Base-by-base conservation (phyloP, 1,140 invertebrate species). In the Scaptodrosophila lebanonensis region DNA sequence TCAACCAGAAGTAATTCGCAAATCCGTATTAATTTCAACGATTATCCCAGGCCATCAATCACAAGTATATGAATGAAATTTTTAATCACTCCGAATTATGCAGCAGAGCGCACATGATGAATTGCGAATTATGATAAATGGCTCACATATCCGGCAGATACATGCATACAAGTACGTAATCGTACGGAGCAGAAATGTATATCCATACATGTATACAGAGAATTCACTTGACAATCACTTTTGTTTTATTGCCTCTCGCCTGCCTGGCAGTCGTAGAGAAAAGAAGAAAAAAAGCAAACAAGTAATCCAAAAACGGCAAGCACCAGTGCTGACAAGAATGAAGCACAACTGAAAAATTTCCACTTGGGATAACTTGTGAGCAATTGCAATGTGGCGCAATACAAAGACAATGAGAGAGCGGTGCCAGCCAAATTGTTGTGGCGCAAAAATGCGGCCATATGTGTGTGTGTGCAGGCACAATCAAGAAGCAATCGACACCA, bases 171-270 rank as follows among this genome's bases (percentile, higher is more conserved):
- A 35, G 42, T 35, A 11, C 16, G 13, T 38, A 8, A 20, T 11
- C 27, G 22, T 36, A 1, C 13, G 38, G 27, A 29, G 43, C 29
- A 40, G 17, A 38, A 36, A 29, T 47, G 30, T 38, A 27, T 43
- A 44, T 56, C 45, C 35, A 50, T 52, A 49, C 49, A 57, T 54
- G 72, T 59, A 76, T 69, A 76, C n/a, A 76, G 58, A 66, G 75
- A 59, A 82, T 82, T 75, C 75, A 75, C 75, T 82, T 82, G 75
- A 82, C 75, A 82, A 82, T 82, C 75, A 82, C 75, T 82, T 82
- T 82, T 75, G 76, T 82, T 82, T 82, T 82, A 75, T 82, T 82
- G 75, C 66, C 56, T 60, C 66, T 82, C 75, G 54, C 53, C 61
- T 66, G 68, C 25, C 56, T 48, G 57, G 66, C n/a, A n/a, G n/a